A percentile compares a stretch with the other conserved stretches of the same genome.
Evolutionary conservation across 2,113 vertebrate species (phyloP).

Genomic region (Phyllostomus hastatus): DNA sequence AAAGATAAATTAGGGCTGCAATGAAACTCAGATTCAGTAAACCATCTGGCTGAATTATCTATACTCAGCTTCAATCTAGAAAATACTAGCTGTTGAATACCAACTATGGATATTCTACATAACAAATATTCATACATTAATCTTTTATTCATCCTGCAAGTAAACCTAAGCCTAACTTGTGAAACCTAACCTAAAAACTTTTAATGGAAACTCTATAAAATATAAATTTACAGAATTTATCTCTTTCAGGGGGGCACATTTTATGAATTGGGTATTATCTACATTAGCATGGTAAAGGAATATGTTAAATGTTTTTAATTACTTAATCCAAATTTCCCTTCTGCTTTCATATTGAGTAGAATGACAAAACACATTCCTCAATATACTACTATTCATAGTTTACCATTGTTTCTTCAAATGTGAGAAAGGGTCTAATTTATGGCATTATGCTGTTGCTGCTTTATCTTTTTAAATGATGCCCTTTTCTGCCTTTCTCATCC

Average conservation of each 20-base stretch:
- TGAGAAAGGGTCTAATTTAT: conserved; percentile 46
- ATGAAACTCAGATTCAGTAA: conserved; percentile 64
- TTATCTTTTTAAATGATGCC: conserved; percentile 59
- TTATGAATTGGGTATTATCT: not conserved
- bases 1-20: conserved; percentile 70
- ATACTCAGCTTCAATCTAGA: conserved; percentile 49
- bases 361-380: conserved; percentile 31
- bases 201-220: not conserved
- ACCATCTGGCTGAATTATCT: conserved; percentile 65
- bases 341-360: conserved; percentile 21
- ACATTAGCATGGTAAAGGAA: not conserved
- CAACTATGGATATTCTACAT: not conserved
- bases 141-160: conserved; percentile 8
- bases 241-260: not conserved
- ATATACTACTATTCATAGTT: conserved; percentile 36
- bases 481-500: conserved; percentile 44
- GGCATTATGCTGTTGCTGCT: conserved; percentile 3
- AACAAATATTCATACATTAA: conserved; percentile 38
- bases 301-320: conserved; percentile 42
- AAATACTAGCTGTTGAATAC: conserved; percentile 52
- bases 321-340: conserved; percentile 39
- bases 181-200: conserved; percentile 22
- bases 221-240: conserved; percentile 10
- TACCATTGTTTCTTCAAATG: conserved; percentile 30
- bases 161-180: conserved; percentile 25